Evolutionary conservation across 64 coral and sea anemone genomes (phyloP).

Genomic region (Actinia equina): DNA sequence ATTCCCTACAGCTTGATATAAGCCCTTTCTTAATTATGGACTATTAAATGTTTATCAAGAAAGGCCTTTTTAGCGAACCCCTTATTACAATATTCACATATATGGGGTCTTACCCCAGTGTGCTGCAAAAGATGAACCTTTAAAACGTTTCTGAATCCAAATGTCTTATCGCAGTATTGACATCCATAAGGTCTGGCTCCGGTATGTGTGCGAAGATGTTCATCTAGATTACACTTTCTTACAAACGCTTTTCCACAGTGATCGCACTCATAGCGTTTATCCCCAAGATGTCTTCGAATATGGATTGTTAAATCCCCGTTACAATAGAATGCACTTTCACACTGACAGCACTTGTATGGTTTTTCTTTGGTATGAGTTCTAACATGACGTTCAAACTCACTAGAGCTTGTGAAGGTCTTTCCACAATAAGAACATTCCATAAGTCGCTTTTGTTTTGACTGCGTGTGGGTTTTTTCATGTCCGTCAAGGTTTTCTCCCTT

Average conservation of each 20-base stretch:
- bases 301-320: background rate
- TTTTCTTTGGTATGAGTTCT: conserved; percentile 3
- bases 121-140: conserved; percentile 9
- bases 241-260: conserved; percentile 22
- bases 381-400: background rate
- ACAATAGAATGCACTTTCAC: background rate
- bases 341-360: conserved; percentile 15
- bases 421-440: background rate
- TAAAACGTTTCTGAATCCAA: background rate
- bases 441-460: background rate
- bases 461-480: background rate
- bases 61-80: background rate
- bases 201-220: conserved; percentile 1
- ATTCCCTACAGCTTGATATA: background rate
- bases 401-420: background rate
- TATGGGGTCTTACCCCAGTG: conserved; percentile 29
- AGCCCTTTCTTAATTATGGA: conserved; percentile 1
- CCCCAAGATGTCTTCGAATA: conserved; percentile 8
- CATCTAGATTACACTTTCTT: background rate
- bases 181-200: conserved; percentile 27
- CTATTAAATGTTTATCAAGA: conserved; percentile 7
- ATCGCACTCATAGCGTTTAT: conserved; percentile 27
- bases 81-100: conserved; percentile 21
- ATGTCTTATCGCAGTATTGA: conserved; percentile 23
- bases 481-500: background rate